phyloP scores from a whole-genome alignment of 2,888 invertebrate species.

The Drosophila emarginata region DNA sequence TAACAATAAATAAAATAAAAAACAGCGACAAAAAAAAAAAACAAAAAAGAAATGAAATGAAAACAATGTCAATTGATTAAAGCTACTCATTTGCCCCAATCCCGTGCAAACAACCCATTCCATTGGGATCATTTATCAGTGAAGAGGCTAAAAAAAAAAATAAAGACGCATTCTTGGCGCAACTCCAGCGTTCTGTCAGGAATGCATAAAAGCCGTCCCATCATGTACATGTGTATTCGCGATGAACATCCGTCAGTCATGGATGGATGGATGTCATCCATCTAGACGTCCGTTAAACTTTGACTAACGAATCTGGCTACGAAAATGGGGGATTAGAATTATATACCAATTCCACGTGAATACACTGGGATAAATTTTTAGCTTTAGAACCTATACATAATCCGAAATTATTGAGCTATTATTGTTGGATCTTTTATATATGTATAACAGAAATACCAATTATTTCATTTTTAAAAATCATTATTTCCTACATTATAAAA shows the following conservation, averaged over 20 bases:
- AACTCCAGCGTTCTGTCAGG: constrained; percentile 68
- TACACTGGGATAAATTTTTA: too few relatives aligned
- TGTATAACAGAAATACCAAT: too few relatives aligned
- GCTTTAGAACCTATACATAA: too few relatives aligned
- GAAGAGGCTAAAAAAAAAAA: constrained; percentile 15
- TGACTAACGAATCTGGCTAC: neutral
- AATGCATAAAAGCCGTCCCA: constrained; percentile 66
- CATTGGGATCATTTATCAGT: constrained; percentile 42
- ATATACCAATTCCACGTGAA: neutral
- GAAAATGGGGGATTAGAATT: neutral
- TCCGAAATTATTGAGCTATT: too few relatives aligned
- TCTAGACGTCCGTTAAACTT: constrained; percentile 39
- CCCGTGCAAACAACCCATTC: neutral
- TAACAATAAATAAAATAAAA: constrained; percentile 13
- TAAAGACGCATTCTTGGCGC: constrained; percentile 57
- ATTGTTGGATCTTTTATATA: too few relatives aligned
- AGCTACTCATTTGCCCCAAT: neutral
- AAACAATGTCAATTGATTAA: constrained; percentile 9
- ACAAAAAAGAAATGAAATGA: neutral
- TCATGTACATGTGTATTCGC: constrained; percentile 21
- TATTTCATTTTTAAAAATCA: too few relatives aligned
- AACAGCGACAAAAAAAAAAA: neutral
- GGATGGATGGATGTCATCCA: constrained; percentile 28
- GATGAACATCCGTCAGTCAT: constrained; percentile 32
- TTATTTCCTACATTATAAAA: too few relatives aligned